Percentiles rank a stretch among this genome's conserved stretches.
These are phyloP conservation scores for Vanacampus margaritifer DNA, from an alignment of 2,113 vertebrate genomes.

Conservation along the genomic window DNA sequence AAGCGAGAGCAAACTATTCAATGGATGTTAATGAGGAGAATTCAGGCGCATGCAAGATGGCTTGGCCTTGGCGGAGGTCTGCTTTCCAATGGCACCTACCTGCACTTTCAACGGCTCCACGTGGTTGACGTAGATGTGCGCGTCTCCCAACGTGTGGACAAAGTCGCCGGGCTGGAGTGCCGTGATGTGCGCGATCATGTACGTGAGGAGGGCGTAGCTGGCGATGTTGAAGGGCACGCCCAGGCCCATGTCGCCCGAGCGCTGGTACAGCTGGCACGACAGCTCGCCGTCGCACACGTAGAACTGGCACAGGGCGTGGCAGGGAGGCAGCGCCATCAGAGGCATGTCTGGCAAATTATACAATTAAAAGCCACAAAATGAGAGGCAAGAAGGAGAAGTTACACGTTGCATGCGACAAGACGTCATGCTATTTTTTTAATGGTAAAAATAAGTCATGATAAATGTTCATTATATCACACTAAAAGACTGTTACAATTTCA, in stretches of 20 bases:
- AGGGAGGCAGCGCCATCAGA: slow-evolving; percentile 90
- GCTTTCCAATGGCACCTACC: slow-evolving; percentile 61
- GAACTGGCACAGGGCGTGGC: slow-evolving; percentile 95
- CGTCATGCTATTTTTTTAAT: too few species aligned
- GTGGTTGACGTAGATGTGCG: slow-evolving; percentile 92
- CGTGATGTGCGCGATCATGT: slow-evolving; percentile 95
- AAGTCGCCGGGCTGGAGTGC: slow-evolving; percentile 92
- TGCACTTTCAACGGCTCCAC: slow-evolving; percentile 86
- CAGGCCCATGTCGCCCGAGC: slow-evolving; percentile 94
- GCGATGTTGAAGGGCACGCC: slow-evolving; percentile 98
- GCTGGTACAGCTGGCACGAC: slow-evolving; percentile 95
- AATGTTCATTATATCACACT: too few species aligned
- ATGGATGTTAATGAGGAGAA: slow-evolving; percentile 3
- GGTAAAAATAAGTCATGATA: too few species aligned
- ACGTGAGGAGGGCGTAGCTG: slow-evolving; percentile 93
- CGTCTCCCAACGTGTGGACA: slow-evolving; percentile 92
- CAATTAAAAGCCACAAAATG: not conserved
- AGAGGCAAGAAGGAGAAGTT: not conserved
- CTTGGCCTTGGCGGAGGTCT: not conserved
- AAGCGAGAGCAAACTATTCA: not conserved
- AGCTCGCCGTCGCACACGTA: slow-evolving; percentile 87
- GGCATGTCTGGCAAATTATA: slow-evolving; percentile 77
- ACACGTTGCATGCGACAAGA: not conserved
- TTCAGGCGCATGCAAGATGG: not conserved
- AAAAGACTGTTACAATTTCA: too few species aligned